These are phyloP conservation scores for Aurelia sp. DNA, from an alignment of 30 jellyfish, hydroid and myxozoan species.

Conservation along the genomic window DNA sequence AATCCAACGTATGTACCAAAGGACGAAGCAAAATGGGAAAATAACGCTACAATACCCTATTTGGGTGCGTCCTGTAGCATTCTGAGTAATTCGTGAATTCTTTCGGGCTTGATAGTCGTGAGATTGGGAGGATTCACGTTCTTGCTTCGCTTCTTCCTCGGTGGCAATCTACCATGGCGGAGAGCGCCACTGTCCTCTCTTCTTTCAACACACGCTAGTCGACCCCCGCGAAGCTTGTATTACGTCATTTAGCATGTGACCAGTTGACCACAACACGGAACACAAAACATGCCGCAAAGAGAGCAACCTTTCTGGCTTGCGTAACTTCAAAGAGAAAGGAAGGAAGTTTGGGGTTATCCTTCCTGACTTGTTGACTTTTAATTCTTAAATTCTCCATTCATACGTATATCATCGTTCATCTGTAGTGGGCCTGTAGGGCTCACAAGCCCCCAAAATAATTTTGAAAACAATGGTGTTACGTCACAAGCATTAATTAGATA, in stretches of 20 bases:
- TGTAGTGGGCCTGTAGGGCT: too few species aligned
- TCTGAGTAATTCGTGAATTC: conserved; percentile 49
- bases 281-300: too few species aligned
- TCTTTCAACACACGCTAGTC: conserved; percentile 44
- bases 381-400: too few species aligned
- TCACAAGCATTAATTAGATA: too few species aligned
- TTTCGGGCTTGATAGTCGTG: conserved; percentile 61
- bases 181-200: conserved; percentile 65
- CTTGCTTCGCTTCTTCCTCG: conserved; percentile 17
- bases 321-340: too few species aligned
- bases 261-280: conserved; percentile 21
- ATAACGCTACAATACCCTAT: conserved; percentile 83
- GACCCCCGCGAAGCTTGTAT: conserved; percentile 82
- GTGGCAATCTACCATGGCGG: conserved; percentile 83
- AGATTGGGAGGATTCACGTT: conserved; percentile 45
- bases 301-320: too few species aligned
- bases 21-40: conserved; percentile 54
- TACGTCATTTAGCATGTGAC: conserved; percentile 40
- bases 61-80: conserved; percentile 87
- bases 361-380: too few species aligned
- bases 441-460: too few species aligned
- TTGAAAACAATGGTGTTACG: too few species aligned
- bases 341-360: too few species aligned
- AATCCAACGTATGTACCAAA: conserved; percentile 7
- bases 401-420: too few species aligned